A percentile compares a stretch with the other conserved stretches of the same genome.
phyloP scores from a whole-genome alignment of 1,140 invertebrate species.

The Colletes latitarsis region DNA sequence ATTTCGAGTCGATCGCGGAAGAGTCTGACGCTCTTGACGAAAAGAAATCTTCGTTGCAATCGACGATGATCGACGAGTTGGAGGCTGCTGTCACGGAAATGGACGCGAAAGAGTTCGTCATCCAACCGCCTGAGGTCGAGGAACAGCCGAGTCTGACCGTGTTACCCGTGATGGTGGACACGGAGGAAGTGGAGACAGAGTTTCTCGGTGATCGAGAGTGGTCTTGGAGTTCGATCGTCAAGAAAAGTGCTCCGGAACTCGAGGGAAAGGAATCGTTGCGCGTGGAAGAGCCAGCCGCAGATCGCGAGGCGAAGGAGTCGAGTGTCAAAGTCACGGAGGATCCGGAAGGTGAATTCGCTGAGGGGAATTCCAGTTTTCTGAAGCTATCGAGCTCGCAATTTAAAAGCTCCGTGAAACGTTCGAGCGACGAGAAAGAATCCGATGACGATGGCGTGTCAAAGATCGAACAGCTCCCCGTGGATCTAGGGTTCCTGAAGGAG shows the following conservation, averaged over 20 bases:
- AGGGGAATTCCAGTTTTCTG: too few species aligned
- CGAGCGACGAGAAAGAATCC: constrained; percentile 1
- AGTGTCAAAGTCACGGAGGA: too few species aligned
- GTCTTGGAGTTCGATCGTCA: not conserved
- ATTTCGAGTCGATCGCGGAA: constrained; percentile 31
- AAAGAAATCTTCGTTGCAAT: too few species aligned
- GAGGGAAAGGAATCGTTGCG: not conserved
- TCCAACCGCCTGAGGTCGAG: constrained; percentile 19
- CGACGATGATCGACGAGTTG: constrained; percentile 24
- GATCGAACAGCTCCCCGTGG: not conserved
- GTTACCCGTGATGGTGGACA: too few species aligned
- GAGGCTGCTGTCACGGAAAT: constrained; percentile 31
- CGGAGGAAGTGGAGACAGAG: too few species aligned
- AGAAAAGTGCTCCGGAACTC: not conserved
- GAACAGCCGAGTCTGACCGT: constrained; percentile 14
- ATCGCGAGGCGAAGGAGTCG: too few species aligned
- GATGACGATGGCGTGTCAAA: not conserved
- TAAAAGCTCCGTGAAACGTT: constrained; percentile 24
- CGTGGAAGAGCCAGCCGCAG: not conserved
- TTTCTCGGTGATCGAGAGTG: not conserved
- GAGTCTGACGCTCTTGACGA: constrained; percentile 14
- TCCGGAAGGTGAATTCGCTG: too few species aligned
- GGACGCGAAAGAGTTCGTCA: not conserved
- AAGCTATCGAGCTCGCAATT: too few species aligned
- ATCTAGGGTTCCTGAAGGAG: constrained; percentile 23